These are phyloP conservation scores for Bacillus rossius DNA, from an alignment of 1,140 invertebrate species.

Conservation along the genomic window DNA sequence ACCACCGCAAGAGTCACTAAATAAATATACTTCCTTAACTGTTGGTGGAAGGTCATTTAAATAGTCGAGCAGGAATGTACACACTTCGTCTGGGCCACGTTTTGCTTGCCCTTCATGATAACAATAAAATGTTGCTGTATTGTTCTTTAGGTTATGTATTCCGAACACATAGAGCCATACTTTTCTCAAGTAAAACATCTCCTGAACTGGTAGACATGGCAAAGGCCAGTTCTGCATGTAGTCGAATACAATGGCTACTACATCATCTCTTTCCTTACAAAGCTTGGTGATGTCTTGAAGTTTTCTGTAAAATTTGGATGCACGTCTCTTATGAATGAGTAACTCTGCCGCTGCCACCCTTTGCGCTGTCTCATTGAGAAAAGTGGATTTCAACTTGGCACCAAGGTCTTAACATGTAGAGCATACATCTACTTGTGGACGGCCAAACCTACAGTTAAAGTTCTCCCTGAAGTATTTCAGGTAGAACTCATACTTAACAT, in stretches of 20 bases:
- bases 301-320: constrained; percentile 16
- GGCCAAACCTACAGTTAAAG: constrained; percentile 18
- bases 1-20: too few relatives aligned
- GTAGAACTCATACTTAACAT: constrained; percentile 16
- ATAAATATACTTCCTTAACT: constrained; percentile 2
- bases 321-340: constrained; percentile 10
- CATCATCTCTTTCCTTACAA: neutral
- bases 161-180: constrained; percentile 29
- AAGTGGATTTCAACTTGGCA: constrained; percentile 16
- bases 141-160: constrained; percentile 29
- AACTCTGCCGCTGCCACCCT: constrained; percentile 15
- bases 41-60: constrained; percentile 18
- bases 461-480: constrained; percentile 18
- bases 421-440: constrained; percentile 21
- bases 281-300: constrained; percentile 1
- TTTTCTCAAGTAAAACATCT: constrained; percentile 29
- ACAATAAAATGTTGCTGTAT: constrained; percentile 22
- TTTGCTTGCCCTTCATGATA: constrained; percentile 29
- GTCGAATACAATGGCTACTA: constrained; percentile 4
- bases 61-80: constrained; percentile 26
- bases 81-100: constrained; percentile 29
- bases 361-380: constrained; percentile 17
- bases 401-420: constrained; percentile 19
- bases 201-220: constrained; percentile 22
- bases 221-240: constrained; percentile 13